Conservation (phyloP, 2,888 invertebrate species). For the Callyntrura guangdongensis region DNA sequence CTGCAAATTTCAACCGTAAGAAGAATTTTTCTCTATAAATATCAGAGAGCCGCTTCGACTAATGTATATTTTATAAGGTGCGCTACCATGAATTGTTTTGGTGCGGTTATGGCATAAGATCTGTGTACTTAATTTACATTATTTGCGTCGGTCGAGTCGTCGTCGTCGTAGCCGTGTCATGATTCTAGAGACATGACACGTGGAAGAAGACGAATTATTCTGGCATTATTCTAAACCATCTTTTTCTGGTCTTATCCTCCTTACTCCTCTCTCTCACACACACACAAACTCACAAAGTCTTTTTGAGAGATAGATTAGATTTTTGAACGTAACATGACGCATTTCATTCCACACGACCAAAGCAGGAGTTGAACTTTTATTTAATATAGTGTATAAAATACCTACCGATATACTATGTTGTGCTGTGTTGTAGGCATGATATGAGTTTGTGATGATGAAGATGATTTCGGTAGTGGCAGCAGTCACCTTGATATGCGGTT, state of each 20-base stretch:
- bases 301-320: constrained; percentile 32
- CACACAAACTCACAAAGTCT: not conserved
- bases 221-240: not conserved
- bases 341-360: constrained; percentile 29
- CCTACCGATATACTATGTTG: not conserved
- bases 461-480: not conserved
- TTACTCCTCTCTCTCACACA: not conserved
- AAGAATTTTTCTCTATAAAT: not conserved
- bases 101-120: not conserved
- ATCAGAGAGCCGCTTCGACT: not conserved
- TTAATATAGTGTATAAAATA: not conserved
- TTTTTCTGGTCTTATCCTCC: constrained; percentile 26
- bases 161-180: constrained; percentile 53
- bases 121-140: constrained; percentile 53
- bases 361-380: not conserved
- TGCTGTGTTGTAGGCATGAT: not conserved
- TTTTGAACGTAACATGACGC: constrained; percentile 18
- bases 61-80: not conserved
- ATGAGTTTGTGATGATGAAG: not conserved
- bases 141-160: constrained; percentile 48
- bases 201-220: constrained; percentile 71
- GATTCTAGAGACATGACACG: constrained; percentile 63
- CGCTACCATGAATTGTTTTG: constrained; percentile 17
- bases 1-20: constrained; percentile 9
- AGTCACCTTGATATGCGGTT: constrained; percentile 66